phyloP scores from a whole-genome alignment of 2,113 vertebrate species.

The Pionites leucogaster region DNA sequence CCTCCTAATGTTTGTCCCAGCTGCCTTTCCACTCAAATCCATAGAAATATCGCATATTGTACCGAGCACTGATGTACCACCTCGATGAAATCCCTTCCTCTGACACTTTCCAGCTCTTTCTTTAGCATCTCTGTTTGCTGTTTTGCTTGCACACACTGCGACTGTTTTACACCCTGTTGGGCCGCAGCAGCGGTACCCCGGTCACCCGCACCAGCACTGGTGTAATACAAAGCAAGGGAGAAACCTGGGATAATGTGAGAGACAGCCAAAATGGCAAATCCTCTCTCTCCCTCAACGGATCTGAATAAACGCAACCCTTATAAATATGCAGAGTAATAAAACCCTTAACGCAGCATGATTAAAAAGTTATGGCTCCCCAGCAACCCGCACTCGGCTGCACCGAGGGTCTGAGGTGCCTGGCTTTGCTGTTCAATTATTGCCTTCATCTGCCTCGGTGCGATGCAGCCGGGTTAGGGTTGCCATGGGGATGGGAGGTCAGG shows the following conservation, averaged over 20 bases:
- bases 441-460: not conserved
- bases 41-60: not conserved
- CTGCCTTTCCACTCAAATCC: not conserved
- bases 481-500: conserved; percentile 56
- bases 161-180: not conserved
- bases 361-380: conserved; percentile 63
- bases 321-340: conserved; percentile 59
- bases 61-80: not conserved
- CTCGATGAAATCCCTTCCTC: not conserved
- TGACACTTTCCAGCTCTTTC: not conserved
- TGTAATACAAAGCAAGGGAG: not conserved
- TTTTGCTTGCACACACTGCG: not conserved
- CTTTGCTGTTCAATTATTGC: not conserved
- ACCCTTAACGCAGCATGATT: conserved; percentile 35
- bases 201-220: not conserved
- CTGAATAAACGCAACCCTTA: not conserved
- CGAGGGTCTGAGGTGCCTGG: not conserved
- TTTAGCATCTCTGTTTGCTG: not conserved
- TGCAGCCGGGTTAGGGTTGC: not conserved
- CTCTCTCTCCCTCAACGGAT: not conserved
- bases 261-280: not conserved
- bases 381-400: not conserved
- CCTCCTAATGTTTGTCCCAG: not conserved
- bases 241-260: not conserved
- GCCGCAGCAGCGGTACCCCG: not conserved